phyloP scores from a whole-genome alignment of 2,888 invertebrate species.

The Hydrotaea diabolus region DNA sequence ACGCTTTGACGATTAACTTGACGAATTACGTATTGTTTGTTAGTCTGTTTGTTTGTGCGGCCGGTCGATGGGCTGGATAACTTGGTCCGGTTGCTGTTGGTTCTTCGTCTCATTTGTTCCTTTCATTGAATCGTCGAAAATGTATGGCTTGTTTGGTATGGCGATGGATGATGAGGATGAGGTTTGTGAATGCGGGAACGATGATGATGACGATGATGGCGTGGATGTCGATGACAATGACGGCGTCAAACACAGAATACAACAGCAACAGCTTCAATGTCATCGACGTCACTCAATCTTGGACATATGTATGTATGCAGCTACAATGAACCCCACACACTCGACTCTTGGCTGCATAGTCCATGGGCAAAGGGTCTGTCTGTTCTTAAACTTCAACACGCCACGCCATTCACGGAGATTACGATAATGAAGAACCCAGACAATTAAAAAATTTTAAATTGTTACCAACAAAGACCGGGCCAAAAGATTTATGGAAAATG shows the following conservation, averaged over 20 bases:
- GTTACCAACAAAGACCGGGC: conserved; percentile 41
- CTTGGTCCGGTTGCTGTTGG: neutral
- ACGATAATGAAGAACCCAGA: conserved; percentile 41
- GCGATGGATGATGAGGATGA: conserved; percentile 8
- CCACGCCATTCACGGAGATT: conserved; percentile 28
- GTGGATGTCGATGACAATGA: conserved; percentile 44
- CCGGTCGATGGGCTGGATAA: conserved; percentile 30
- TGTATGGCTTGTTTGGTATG: conserved; percentile 30
- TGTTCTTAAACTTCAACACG: conserved; percentile 4
- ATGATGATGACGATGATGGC: conserved; percentile 42
- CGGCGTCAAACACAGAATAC: conserved; percentile 62
- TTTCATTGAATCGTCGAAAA: conserved; percentile 39
- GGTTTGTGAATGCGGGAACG: conserved; percentile 9
- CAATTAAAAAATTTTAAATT: conserved; percentile 66
- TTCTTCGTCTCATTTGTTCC: conserved; percentile 49
- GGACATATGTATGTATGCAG: conserved; percentile 9
- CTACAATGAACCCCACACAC: neutral
- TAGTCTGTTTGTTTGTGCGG: neutral
- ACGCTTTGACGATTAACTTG: conserved; percentile 72
- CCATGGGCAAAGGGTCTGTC: conserved; percentile 21
- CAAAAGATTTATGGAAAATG: conserved; percentile 62
- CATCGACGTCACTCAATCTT: conserved; percentile 60
- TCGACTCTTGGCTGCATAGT: neutral
- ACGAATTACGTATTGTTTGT: conserved; percentile 69
- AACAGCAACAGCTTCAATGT: conserved; percentile 44